Evolutionary conservation across 2,113 vertebrate genomes (phyloP), one percentile per base, ranked within the genome.

Genomic region (Nanorana parkeri): DNA sequence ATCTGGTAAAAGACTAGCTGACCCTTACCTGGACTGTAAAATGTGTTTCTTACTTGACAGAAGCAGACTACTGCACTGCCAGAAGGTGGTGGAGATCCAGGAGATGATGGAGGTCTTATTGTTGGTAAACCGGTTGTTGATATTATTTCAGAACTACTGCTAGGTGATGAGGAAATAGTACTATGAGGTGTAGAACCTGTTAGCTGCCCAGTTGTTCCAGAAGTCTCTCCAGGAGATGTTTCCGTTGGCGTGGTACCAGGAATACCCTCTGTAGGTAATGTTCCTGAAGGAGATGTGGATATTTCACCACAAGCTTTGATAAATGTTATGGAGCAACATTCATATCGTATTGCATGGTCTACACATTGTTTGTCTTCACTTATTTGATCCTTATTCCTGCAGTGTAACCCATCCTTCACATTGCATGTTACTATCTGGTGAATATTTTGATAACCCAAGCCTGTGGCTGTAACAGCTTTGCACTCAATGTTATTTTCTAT

Each of bases 291-390:
- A 10, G 56, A 23, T 24, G 23, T 17, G 8, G 36, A 26, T 64
- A 8, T 5, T 54, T 77, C 3, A n/a, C 61, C 41, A 66, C 75
- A 77, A 10, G n/a, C 0, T 24, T 64, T 32, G 24, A 64, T 4
- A 77, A 64, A 77, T 7, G 23, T 64, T 77, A 64, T 58, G 51
- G 74, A 64, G 24, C 74, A 77, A 36, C 74, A 77, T 24, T 77
- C 74, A 26, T 51, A 19, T 24, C 60, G 21, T 17, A 64, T 64
- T 11, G 32, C 36, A 51, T 61, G 36, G 21, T 77, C 74, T 24
- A 21, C 0, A 26, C 74, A 77, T n/a, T 23, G 32, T 61, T 51
- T 64, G 21, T 1, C 1, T 17, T 23, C 29, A 2, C 29, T 21
- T 20, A 6, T 4, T 51, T 77, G 73, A 21, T 76, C 20, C 28